Percentiles rank a stretch among this genome's conserved stretches.
Conservation (phyloP, 2,888 invertebrate species). For the Panopea generosa region DNA sequence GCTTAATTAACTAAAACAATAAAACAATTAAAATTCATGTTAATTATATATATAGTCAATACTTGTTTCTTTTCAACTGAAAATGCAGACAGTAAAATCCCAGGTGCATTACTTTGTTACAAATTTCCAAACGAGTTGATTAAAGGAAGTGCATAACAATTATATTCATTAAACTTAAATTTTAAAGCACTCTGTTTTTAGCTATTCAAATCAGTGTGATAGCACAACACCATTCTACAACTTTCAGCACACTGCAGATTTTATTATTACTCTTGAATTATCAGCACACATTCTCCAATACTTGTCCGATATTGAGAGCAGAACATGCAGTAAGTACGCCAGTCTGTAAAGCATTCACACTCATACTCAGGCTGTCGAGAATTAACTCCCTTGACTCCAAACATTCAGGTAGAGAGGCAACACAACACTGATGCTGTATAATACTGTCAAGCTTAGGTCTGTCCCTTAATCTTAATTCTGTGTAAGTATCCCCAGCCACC, state of each 20-base stretch:
- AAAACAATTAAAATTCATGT: no score
- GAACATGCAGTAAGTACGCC: slow-evolving; percentile 71
- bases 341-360: slow-evolving; percentile 68
- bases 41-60: no score
- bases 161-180: no score
- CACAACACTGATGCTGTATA: neutral
- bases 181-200: no score
- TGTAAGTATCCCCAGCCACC: neutral
- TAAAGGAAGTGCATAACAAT: no score
- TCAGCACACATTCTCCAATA: slow-evolving; percentile 52
- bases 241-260: neutral
- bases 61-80: no score
- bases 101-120: no score
- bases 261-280: neutral
- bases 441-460: neutral
- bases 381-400: slow-evolving; percentile 37
- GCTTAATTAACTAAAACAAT: no score
- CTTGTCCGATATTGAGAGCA: slow-evolving; percentile 71
- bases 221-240: neutral
- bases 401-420: neutral
- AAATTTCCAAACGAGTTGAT: no score
- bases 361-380: slow-evolving; percentile 63
- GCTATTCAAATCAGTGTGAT: no score
- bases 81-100: no score
- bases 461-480: neutral